Evolutionary conservation across 2,797 vertebrate genomes (phyloP), one percentile per base, ranked within the genome.

Genomic region (Xerus rutilus): DNA sequence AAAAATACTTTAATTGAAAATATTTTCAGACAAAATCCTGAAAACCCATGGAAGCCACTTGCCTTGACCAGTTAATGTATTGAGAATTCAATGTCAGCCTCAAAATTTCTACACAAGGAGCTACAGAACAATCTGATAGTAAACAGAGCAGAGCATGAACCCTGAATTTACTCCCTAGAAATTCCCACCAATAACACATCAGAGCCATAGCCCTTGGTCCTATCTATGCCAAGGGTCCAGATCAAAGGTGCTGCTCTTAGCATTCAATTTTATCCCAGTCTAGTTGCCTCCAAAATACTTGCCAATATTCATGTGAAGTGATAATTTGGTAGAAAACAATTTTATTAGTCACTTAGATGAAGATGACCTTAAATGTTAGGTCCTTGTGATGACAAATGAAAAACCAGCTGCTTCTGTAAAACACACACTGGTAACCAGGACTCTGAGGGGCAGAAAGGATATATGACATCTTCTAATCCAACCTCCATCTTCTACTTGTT

Each of bases 401-500:
- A 95, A 32, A 52, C 17, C 87, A 65, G 13, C 28, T 84, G 92
- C 57, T 92, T n/a, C 35, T 10, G 77, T 45, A 86, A 86, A 91
- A 72, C 47, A 77, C n/a, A 89, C 62, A 28, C 9, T 52, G 62
- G 64, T 49, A 86, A 70, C 47, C 47, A 86, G 47, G 45, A 94
- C 47, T 89, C 28, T 52, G 81, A 20, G 67, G 78, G 73, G 83
- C 74, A 79, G 74, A 96, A 92, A 93, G 86, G 89, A 96, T 95
- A 87, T 0, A 15, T 78, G 91, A 93, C 88, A 76, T 91, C 89
- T 97, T 95, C 91, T 43, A 57, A 89, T 86, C 86, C 88, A 82
- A 72, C 18, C 52, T 95, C 95, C 94, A 93, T 95, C 93, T 96
- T 96, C 70, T 95, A 73, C 91, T 89, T 81, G 83, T 69, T 95